Base-by-base conservation (phyloP, 2,888 invertebrate species). In the Drosophila tripunctata region DNA sequence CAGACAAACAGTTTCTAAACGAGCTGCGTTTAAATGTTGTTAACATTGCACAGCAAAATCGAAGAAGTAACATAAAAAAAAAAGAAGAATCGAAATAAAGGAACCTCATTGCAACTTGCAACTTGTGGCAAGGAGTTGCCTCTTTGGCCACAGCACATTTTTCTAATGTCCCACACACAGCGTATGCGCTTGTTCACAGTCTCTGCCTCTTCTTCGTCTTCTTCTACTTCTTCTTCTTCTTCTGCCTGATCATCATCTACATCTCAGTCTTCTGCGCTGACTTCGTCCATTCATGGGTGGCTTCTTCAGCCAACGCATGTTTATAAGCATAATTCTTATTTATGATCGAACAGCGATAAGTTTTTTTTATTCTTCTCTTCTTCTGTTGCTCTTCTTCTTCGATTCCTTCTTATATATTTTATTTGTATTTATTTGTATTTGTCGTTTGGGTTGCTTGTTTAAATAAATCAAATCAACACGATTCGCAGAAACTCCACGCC, bases 391-490 rank as follows among this genome's bases (percentile, higher is more conserved):
- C 21, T 10, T 40, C 24, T 43, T 15, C 35, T 30, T 17, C 14
- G 14, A 10, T 43, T 33, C 33, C 6, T 44, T 27, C 31, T 19
- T 33, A 10, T 33, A 17, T 12, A 4, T 33, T 35, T 56, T n/a
- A n/a, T n/a, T n/a, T n/a, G n/a, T n/a, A n/a, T n/a, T n/a, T n/a
- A n/a, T 40, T 38, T 38, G 2, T 19, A 1, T 21, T n/a, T 17
- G 24, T 43, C 27, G 43, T 43, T 68, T 54, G 45, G 52, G 51
- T 67, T 47, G 27, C 27, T 67, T 71, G 70, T 66, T 75, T 69
- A 78, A 78, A 88, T 88, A 87, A 87, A 87, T 87, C 87, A 87
- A 87, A 85, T 81, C 87, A 83, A 87, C 88, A 87, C 87, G 85
- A 87, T 87, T 87, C 88, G 78, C 69, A 82, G 88, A 87, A 87